Percentiles rank a stretch among this genome's conserved stretches.
Conservation (phyloP, 2,888 invertebrate genomes). For the Hirtodrosophila alboralis region DNA sequence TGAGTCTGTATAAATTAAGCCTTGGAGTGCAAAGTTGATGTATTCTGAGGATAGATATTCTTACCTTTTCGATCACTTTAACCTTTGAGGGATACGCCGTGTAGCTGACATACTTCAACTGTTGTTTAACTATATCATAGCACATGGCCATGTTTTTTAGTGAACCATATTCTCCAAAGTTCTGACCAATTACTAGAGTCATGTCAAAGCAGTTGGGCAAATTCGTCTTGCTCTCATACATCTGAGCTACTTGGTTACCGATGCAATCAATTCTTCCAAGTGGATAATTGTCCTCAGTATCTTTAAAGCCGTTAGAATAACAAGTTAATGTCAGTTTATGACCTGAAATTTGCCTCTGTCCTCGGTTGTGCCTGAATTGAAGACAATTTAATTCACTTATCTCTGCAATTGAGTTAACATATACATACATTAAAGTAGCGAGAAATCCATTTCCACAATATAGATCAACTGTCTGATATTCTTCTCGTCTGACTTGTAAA, state of each 20-base stretch:
- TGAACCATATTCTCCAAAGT: slow-evolving; percentile 6
- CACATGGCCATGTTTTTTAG: slow-evolving; percentile 39
- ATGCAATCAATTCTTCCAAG: background rate
- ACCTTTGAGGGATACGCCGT: slow-evolving; percentile 26
- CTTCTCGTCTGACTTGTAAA: background rate
- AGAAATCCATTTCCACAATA: slow-evolving; percentile 16
- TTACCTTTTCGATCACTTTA: slow-evolving; percentile 26
- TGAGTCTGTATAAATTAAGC: slow-evolving; percentile 47
- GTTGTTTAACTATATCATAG: slow-evolving; percentile 27
- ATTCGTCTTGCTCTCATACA: slow-evolving; percentile 36
- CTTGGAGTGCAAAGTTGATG: too few relatives aligned
- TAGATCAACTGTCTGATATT: background rate
- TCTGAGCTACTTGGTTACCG: background rate
- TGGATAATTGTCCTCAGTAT: too few relatives aligned
- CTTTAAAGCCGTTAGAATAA: background rate
- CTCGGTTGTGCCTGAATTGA: background rate
- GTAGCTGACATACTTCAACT: slow-evolving; percentile 46
- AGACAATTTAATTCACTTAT: too few relatives aligned
- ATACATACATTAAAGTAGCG: too few relatives aligned
- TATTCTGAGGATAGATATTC: too few relatives aligned
- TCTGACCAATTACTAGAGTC: slow-evolving; percentile 42
- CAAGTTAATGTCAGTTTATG: background rate
- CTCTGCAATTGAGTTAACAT: too few relatives aligned
- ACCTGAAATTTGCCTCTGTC: rapidly evolving
- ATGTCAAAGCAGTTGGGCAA: slow-evolving; percentile 32